phyloP scores from a whole-genome alignment of 92 coral and sea anemone genomes.

The Blastomussa wellsi region DNA sequence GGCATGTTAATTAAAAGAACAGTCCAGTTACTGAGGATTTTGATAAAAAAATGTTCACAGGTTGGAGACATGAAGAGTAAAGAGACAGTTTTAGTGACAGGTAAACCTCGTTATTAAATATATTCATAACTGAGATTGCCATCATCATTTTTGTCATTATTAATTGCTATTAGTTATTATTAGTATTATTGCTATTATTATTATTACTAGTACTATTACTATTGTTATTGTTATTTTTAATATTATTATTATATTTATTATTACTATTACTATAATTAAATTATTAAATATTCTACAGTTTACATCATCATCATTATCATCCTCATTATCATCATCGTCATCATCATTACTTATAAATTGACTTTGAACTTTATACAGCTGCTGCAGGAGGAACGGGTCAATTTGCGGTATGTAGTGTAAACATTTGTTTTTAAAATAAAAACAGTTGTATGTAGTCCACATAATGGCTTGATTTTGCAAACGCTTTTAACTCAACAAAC shows the following conservation, averaged over 20 bases:
- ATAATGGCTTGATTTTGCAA: not conserved
- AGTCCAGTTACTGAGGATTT: not conserved
- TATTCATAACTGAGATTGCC: not conserved
- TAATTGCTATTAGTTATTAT: no score
- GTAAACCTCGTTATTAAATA: slow-evolving; percentile 17
- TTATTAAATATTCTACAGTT: no score
- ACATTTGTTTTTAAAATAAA: no score
- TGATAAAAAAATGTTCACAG: slow-evolving; percentile 1
- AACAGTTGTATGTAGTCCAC: no score
- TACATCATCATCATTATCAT: no score
- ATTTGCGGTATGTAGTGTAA: slow-evolving; percentile 74
- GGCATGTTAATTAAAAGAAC: not conserved
- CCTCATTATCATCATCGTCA: no score
- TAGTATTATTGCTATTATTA: no score
- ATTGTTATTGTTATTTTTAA: not conserved
- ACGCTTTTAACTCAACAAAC: no score
- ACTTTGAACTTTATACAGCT: slow-evolving; percentile 30
- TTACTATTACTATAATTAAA: no score
- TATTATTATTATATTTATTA: not conserved
- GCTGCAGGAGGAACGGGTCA: slow-evolving; percentile 95
- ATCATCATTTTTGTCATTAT: no score
- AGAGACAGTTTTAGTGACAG: slow-evolving; percentile 80
- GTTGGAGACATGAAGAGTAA: slow-evolving; percentile 76
- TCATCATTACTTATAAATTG: not conserved
- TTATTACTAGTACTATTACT: no score